Conservation (phyloP, 2,888 invertebrate species). For the Litoditis marina region DNA sequence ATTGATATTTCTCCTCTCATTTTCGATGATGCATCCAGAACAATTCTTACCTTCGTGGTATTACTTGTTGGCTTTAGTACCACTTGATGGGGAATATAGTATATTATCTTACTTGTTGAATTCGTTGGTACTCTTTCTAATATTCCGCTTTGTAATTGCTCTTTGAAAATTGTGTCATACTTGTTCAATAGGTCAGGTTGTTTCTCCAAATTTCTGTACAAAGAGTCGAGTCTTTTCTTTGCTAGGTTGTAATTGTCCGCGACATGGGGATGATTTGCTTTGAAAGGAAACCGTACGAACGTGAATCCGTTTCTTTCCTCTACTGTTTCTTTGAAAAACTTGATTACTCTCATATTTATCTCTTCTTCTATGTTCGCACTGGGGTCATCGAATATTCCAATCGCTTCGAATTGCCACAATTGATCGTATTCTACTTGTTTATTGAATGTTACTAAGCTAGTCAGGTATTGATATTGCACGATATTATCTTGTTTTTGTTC, state of each 20-base stretch:
- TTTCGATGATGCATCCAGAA: slow-evolving; percentile 11
- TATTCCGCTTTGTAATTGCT: neutral
- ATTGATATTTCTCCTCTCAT: neutral
- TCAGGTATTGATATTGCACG: too few relatives aligned
- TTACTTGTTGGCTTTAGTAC: slow-evolving; percentile 6
- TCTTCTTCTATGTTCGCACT: neutral
- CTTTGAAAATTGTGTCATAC: neutral
- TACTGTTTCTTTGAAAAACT: neutral
- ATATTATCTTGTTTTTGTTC: too few relatives aligned
- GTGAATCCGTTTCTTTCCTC: neutral
- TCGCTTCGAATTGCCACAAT: neutral
- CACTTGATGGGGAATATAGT: slow-evolving; percentile 19
- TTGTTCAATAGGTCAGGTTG: neutral
- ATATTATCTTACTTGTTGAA: too few relatives aligned
- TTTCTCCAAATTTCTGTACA: neutral
- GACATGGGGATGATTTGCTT: neutral
- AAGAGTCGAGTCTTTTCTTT: neutral
- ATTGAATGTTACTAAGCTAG: too few relatives aligned
- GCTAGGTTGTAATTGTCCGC: neutral
- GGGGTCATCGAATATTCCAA: neutral
- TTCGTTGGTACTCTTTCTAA: neutral
- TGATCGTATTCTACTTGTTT: too few relatives aligned
- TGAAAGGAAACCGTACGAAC: neutral
- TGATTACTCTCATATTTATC: neutral
- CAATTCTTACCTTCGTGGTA: slow-evolving; percentile 19